Evolutionary conservation across 1,140 invertebrate genomes (phyloP), one percentile per base, ranked within the genome.

Genomic region (Goniozus legneri): DNA sequence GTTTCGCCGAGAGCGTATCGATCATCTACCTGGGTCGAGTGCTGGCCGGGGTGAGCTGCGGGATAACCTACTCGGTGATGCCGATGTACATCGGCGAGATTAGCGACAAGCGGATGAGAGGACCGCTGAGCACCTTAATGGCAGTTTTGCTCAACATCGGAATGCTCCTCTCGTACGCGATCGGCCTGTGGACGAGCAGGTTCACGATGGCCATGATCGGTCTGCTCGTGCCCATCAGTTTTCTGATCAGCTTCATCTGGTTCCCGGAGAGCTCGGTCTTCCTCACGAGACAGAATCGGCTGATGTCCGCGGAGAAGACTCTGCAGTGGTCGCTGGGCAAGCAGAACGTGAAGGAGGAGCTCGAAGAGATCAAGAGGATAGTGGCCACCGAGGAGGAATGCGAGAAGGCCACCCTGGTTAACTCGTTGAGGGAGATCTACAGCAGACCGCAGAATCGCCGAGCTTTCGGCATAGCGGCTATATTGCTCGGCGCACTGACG

Each of bases 401-500:
- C 20, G 61, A 67, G 12, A 67, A 72, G 2, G 69, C 71, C n/a
- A 54, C 33, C 2, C 50, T 64, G 16, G 13, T 10, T 1, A 52
- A 59, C 2, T 60, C 60, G 8, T 56, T 85, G 1, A 65, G 61
- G 33, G 79, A 82, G 55, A 68, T 84, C 19, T 68, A 85, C 7
- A 69, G 61, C 1, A 80, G 77, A 40, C 75, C 69, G 12, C 81
- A 80, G 2, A 81, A 85, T 10, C 76, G 79, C 39, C 84, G 81
- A 61, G 87, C 87, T 0, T 77, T 90, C 22, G 69, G 86, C 2
- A 84, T 93, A 43, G 82, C 83, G 8, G 69, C 92, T 6, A 83
- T 84, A 2, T 76, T 94, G 30, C 83, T 92, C 79, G 80, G 84
- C 64, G 86, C 91, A 58, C 87, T 93, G 67, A 87, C 89, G 56